Percentiles rank a stretch among this genome's conserved stretches.
Conservation (phyloP, 2,888 invertebrate species). For the Mycalesis mineus region DNA sequence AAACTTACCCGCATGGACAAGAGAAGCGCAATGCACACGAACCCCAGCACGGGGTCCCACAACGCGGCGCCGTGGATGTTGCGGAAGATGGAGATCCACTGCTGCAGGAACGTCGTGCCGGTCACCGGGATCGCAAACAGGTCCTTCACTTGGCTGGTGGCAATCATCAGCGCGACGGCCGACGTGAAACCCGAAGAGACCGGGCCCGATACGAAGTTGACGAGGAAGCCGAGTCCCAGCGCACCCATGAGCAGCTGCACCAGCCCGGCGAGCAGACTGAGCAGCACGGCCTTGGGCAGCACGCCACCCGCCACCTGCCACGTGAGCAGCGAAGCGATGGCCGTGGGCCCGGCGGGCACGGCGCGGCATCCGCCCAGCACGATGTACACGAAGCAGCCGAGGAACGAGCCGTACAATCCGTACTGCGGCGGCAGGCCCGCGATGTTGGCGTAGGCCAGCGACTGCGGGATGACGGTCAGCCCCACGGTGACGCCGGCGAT, state of each 20-base stretch:
- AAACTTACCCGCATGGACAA: conserved; percentile 85
- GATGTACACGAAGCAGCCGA: conserved; percentile 94
- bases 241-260: conserved; percentile 89
- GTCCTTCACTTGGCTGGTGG: conserved; percentile 92
- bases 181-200: conserved; percentile 94
- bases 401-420: conserved; percentile 95
- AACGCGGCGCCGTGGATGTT: conserved; percentile 81
- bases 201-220: conserved; percentile 93
- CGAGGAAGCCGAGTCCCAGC: conserved; percentile 89
- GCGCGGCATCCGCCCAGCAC: conserved; percentile 95
- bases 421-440: conserved; percentile 90
- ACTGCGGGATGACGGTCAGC: conserved; percentile 95
- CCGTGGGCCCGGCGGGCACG: conserved; percentile 94
- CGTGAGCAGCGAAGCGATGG: conserved; percentile 92
- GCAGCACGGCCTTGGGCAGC: conserved; percentile 84
- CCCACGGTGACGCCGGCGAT: conserved; percentile 96
- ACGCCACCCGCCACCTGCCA: conserved; percentile 85
- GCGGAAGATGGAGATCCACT: conserved; percentile 84
- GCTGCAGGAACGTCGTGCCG: conserved; percentile 87
- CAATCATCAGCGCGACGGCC: conserved; percentile 92
- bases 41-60: conserved; percentile 87
- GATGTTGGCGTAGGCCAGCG: conserved; percentile 88
- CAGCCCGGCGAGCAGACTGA: conserved; percentile 85
- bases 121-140: conserved; percentile 84
- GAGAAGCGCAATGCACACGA: conserved; percentile 85